Evolutionary conservation across 2,113 vertebrate species (phyloP).

Genomic region (Pristiophorus japonicus): DNA sequence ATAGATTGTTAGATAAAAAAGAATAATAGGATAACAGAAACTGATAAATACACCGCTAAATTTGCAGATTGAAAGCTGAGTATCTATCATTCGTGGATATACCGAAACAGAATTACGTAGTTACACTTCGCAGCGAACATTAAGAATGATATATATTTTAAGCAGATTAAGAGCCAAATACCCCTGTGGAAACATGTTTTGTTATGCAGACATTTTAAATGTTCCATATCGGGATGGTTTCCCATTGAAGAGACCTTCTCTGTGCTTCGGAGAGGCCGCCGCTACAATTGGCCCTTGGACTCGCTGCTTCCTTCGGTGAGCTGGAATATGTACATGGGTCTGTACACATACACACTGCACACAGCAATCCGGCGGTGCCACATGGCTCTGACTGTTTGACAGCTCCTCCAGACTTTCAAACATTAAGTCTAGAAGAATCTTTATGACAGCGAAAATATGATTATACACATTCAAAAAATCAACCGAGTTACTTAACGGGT

Average conservation of each 20-base stretch:
- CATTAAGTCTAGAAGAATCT: neutral
- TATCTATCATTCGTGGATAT: neutral
- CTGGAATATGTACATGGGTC: neutral
- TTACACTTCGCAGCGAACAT: neutral
- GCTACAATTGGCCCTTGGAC: neutral
- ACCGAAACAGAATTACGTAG: neutral
- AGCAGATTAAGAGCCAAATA: neutral
- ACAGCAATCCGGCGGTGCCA: neutral
- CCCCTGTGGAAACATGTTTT: neutral
- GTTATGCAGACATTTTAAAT: neutral
- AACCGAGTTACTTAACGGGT: neutral
- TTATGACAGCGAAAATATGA: neutral
- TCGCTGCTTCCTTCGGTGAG: no score
- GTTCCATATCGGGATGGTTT: neutral
- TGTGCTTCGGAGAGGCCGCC: neutral
- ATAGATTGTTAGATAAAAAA: neutral
- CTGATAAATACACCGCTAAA: neutral
- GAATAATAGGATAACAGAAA: neutral
- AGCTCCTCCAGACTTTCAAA: neutral
- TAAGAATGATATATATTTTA: neutral
- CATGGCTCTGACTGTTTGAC: neutral
- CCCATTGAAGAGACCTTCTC: neutral
- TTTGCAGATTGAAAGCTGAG: neutral
- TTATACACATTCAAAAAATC: neutral
- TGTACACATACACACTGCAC: neutral